Evolutionary conservation across 2,797 vertebrate genomes (phyloP).

Genomic region (Amblyraja radiata): DNA sequence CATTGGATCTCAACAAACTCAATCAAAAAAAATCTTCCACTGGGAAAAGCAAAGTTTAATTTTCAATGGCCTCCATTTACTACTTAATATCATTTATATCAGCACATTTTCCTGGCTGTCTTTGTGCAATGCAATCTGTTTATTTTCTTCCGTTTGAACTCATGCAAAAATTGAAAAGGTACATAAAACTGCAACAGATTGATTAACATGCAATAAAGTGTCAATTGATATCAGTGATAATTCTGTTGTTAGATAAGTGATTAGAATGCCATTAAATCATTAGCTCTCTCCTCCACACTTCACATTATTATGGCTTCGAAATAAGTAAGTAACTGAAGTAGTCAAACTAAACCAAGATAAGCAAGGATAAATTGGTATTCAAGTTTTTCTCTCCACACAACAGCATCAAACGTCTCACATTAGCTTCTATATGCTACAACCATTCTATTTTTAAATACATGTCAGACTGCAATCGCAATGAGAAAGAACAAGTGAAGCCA

Average conservation of each 20-base stretch:
- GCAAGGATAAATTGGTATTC: not conserved
- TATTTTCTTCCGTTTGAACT: not conserved
- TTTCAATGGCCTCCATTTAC: not conserved
- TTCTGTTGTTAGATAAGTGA: not conserved
- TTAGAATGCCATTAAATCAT: slow-evolving; percentile 9
- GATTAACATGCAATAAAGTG: not conserved
- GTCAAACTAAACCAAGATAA: not conserved
- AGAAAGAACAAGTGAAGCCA: not conserved
- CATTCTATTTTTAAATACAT: not conserved
- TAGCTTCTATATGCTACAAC: not conserved
- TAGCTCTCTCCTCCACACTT: not conserved
- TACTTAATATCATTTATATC: not conserved
- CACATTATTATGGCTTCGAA: not conserved
- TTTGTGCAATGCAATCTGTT: no score
- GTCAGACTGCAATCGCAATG: not conserved
- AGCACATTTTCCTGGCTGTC: not conserved
- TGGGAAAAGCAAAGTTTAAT: not conserved
- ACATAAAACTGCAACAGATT: slow-evolving; percentile 11
- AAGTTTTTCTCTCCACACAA: not conserved
- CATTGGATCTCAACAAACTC: not conserved
- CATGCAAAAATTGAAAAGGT: not conserved
- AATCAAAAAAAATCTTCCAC: not conserved
- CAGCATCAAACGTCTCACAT: not conserved
- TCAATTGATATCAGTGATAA: not conserved
- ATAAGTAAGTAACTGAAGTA: not conserved